Evolutionary conservation across 2,888 invertebrate species (phyloP).

Genomic region (Pammene fasciana): DNA sequence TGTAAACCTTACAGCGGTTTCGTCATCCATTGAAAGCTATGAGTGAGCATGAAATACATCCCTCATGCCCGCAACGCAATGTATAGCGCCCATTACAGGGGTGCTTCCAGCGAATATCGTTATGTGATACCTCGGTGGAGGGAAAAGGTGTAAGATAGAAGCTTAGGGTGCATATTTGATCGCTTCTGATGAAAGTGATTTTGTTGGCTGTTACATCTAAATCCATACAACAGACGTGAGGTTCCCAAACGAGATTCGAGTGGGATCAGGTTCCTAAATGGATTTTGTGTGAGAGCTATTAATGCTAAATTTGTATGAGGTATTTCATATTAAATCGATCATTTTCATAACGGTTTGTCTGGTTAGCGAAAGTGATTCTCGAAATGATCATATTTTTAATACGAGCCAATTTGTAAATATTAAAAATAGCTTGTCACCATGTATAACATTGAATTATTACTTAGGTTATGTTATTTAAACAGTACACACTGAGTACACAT

Average conservation of each 20-base stretch:
- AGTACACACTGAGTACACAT: too few species aligned
- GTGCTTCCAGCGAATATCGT: not conserved
- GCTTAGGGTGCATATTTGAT: conserved; percentile 79
- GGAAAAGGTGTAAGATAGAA: conserved; percentile 61
- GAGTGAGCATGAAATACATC: not conserved
- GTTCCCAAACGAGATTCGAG: conserved; percentile 39
- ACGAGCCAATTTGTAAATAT: too few species aligned
- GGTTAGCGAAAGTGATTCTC: too few species aligned
- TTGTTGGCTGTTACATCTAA: conserved; percentile 46
- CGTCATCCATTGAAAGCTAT: conserved; percentile 48
- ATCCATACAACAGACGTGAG: conserved; percentile 45
- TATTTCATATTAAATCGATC: too few species aligned
- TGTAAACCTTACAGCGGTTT: not conserved
- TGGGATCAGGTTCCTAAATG: conserved; percentile 43
- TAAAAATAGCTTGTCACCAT: too few species aligned
- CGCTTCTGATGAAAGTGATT: conserved; percentile 60
- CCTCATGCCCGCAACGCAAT: conserved; percentile 37
- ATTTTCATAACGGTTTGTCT: too few species aligned
- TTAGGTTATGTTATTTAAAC: too few species aligned
- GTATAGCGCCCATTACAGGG: not conserved
- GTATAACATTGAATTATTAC: too few species aligned
- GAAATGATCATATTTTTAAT: too few species aligned
- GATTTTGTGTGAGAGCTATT: conserved; percentile 42
- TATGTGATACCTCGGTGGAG: conserved; percentile 44
- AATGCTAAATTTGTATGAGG: conserved; percentile 23